phyloP scores from a whole-genome alignment of 2,888 invertebrate species.

The Drosophila nr. fundita region DNA sequence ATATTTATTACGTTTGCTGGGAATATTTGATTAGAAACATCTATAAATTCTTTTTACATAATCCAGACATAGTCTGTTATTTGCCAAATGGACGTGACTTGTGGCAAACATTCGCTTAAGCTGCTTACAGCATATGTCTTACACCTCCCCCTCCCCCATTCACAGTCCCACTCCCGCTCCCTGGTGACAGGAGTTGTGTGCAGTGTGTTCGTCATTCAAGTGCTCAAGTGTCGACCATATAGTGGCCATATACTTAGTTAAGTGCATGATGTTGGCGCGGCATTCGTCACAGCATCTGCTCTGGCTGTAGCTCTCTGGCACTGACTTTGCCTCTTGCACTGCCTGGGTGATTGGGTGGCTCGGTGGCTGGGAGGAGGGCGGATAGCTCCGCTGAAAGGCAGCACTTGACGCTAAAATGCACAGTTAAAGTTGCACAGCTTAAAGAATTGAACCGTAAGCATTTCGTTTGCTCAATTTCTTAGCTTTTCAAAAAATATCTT shows the following conservation, averaged over 20 bases:
- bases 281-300: conserved; percentile 54
- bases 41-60: conserved; percentile 41
- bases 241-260: conserved; percentile 54
- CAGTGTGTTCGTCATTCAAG: conserved; percentile 19
- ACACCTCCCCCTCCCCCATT: neutral
- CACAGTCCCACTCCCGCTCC: neutral
- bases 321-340: neutral
- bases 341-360: neutral
- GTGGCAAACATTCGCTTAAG: conserved; percentile 37
- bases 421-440: conserved; percentile 2
- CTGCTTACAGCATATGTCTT: conserved; percentile 25
- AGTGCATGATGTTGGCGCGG: conserved; percentile 55
- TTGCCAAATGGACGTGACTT: conserved; percentile 46
- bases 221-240: conserved; percentile 54
- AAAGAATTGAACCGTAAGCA: neutral
- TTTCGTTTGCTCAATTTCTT: neutral
- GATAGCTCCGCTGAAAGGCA: neutral
- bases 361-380: neutral
- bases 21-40: conserved; percentile 71
- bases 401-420: conserved; percentile 19
- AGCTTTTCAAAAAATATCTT: neutral
- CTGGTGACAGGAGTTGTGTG: conserved; percentile 31
- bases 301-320: neutral
- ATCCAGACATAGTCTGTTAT: conserved; percentile 23
- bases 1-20: conserved; percentile 50